Evolutionary conservation across 2,113 vertebrate species (phyloP).

Genomic region (Steatornis caripensis): DNA sequence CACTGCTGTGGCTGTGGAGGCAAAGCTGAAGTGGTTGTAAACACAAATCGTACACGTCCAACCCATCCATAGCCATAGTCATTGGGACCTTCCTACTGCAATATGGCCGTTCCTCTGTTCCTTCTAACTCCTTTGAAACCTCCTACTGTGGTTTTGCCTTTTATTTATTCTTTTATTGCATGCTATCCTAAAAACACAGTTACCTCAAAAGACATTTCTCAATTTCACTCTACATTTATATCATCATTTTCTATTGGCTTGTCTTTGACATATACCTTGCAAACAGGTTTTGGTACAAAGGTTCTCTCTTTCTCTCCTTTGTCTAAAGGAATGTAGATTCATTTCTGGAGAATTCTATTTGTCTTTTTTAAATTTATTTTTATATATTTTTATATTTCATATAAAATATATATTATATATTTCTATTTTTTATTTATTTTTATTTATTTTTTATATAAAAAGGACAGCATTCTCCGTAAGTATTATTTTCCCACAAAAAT

Average conservation of each 20-base stretch:
- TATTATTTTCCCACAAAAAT: background rate
- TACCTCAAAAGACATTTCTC: background rate
- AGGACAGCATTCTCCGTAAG: background rate
- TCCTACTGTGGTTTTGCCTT: background rate
- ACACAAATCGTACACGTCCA: accelerated
- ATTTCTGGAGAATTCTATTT: background rate
- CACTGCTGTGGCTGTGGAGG: background rate
- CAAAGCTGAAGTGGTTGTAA: background rate
- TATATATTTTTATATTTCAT: too few species aligned
- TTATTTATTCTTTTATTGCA: background rate
- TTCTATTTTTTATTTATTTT: too few species aligned
- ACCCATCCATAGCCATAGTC: background rate
- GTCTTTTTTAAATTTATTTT: too few species aligned
- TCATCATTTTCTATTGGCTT: background rate
- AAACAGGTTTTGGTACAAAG: background rate
- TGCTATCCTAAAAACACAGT: background rate
- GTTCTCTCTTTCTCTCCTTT: background rate
- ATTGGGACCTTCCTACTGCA: background rate
- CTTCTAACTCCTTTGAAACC: background rate
- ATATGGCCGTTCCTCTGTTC: background rate
- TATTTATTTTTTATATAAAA: too few species aligned
- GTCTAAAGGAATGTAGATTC: background rate
- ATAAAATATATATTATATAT: too few species aligned
- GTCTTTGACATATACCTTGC: background rate
- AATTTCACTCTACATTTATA: background rate